phyloP scores from a whole-genome alignment of 2,113 vertebrate genomes.

The Myanophis thanlyinensis region DNA sequence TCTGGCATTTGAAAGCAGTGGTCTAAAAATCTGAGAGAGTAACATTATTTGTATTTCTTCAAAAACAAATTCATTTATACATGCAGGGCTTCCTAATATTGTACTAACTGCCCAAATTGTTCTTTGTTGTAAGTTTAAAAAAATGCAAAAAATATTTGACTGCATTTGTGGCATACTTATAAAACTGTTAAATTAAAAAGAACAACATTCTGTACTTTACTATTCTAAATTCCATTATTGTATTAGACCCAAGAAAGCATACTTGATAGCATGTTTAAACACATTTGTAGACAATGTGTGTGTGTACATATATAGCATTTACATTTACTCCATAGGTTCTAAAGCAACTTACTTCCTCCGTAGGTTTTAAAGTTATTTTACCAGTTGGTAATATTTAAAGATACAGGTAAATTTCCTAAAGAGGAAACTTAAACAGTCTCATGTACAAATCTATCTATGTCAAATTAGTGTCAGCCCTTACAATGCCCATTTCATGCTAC shows the following conservation, averaged over 20 bases:
- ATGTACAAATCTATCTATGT: background rate
- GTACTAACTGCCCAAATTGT: background rate
- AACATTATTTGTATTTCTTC: background rate
- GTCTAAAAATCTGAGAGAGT: background rate
- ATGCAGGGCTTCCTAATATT: background rate
- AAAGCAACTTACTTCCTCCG: background rate
- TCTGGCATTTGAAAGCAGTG: background rate
- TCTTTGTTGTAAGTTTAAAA: background rate
- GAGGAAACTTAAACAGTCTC: background rate
- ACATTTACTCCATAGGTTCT: background rate
- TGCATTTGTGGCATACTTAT: background rate
- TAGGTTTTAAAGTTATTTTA: background rate
- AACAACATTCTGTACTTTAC: background rate
- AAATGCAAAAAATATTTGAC: background rate
- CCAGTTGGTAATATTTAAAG: background rate
- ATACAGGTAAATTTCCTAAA: background rate
- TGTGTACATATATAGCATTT: background rate
- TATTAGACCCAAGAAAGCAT: background rate
- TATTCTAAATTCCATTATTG: too few species aligned
- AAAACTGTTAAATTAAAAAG: background rate
- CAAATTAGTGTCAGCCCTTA: background rate
- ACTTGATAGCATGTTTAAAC: background rate
- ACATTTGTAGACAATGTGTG: background rate
- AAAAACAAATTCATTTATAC: background rate
- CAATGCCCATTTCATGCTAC: background rate